Percentiles rank a stretch among this genome's conserved stretches.
phyloP scores from a whole-genome alignment of 2,888 invertebrate genomes.

The Macrosoma leucophasiata region DNA sequence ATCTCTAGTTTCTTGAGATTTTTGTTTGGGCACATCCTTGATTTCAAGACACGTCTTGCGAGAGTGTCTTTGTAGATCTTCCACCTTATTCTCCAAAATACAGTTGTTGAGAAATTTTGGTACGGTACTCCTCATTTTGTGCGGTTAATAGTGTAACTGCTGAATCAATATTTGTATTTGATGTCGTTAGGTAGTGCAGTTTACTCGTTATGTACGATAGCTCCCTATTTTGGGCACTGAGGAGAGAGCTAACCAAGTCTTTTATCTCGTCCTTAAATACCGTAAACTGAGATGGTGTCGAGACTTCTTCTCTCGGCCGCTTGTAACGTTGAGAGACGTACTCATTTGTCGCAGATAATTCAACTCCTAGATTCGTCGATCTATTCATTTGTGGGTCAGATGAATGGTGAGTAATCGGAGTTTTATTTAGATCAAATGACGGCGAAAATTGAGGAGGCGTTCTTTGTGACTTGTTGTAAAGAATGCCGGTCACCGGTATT shows the following conservation, averaged over 20 bases:
- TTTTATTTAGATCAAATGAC: no score
- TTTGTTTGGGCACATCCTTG: slow-evolving; percentile 17
- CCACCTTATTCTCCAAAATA: neutral
- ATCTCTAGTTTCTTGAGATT: slow-evolving; percentile 7
- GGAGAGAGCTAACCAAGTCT: neutral
- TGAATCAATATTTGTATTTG: neutral
- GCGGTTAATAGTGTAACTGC: neutral
- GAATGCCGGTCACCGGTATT: no score
- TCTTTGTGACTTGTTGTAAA: no score
- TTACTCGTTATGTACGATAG: neutral
- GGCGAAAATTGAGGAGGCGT: no score
- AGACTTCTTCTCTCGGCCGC: slow-evolving; percentile 1
- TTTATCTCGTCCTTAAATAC: slow-evolving; percentile 1
- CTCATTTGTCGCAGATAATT: neutral
- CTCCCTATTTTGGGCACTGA: neutral
- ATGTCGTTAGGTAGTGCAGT: neutral
- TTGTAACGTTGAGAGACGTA: slow-evolving; percentile 1
- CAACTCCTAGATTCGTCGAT: slow-evolving; percentile 1
- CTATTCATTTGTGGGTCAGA: neutral
- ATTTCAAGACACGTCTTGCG: slow-evolving; percentile 12
- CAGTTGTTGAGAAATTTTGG: neutral
- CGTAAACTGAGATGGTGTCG: slow-evolving; percentile 1
- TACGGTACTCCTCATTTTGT: neutral
- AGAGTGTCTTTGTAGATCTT: neutral
- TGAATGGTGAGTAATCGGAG: no score